Percentiles rank a stretch among this genome's conserved stretches.
Evolutionary conservation across 2,888 invertebrate species (phyloP).

Genomic region (Cantharis lateralis): DNA sequence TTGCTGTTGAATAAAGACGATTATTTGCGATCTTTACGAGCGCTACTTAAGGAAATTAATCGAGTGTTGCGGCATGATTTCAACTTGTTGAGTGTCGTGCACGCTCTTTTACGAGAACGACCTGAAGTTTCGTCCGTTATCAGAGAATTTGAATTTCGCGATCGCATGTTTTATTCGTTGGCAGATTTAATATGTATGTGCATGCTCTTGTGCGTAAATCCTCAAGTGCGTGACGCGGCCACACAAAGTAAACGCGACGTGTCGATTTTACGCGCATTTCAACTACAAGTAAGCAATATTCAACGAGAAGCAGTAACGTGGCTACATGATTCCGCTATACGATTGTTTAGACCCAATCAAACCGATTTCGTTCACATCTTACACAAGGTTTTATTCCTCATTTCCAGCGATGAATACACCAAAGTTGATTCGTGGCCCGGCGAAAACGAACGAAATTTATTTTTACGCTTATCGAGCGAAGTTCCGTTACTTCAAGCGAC

Average conservation of each 20-base stretch:
- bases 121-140: conserved; percentile 66
- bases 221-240: conserved; percentile 73
- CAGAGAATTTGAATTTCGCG: conserved; percentile 71
- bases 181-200: conserved; percentile 86
- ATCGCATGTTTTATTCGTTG: conserved; percentile 81
- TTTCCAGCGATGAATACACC: conserved; percentile 79
- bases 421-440: conserved; percentile 87
- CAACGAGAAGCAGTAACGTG: conserved; percentile 87
- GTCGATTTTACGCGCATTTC: conserved; percentile 58
- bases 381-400: conserved; percentile 79
- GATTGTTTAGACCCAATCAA: conserved; percentile 71
- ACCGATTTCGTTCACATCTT: conserved; percentile 77
- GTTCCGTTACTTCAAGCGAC: conserved; percentile 88
- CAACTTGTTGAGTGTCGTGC: conserved; percentile 78
- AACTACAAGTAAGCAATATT: conserved; percentile 57
- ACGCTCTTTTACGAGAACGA: conserved; percentile 72
- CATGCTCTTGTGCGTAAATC: conserved; percentile 77
- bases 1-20: conserved; percentile 87
- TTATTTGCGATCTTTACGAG: conserved; percentile 83
- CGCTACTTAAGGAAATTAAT: conserved; percentile 86
- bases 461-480: conserved; percentile 83
- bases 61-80: conserved; percentile 82
- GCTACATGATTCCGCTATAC: conserved; percentile 82
- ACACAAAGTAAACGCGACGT: conserved; percentile 57
- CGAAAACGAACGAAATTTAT: conserved; percentile 81